phyloP scores from a whole-genome alignment of 2,113 vertebrate genomes.

The Gambusia holbrooki region DNA sequence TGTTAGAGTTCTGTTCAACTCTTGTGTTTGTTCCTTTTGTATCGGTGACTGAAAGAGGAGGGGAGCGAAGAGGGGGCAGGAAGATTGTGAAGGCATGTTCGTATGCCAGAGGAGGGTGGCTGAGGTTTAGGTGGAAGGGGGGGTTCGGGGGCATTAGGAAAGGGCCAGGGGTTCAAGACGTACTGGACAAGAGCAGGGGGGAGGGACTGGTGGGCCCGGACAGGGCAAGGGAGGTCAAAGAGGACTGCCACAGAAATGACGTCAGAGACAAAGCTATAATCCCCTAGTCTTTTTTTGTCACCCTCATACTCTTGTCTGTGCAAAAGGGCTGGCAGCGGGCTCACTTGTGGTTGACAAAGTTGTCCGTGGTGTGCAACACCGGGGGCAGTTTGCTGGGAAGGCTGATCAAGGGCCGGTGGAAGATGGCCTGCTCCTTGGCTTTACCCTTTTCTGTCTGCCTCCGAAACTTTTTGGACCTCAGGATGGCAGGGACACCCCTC shows the following conservation, averaged over 20 bases:
- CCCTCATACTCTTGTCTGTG: slow-evolving; percentile 84
- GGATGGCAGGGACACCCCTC: slow-evolving; percentile 86
- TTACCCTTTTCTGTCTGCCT: slow-evolving; percentile 86
- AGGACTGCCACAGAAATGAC: slow-evolving; percentile 85
- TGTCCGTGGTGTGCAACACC: slow-evolving; percentile 81
- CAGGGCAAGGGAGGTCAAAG: slow-evolving; percentile 77
- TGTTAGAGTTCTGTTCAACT: slow-evolving; percentile 79
- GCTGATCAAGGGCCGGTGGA: slow-evolving; percentile 87
- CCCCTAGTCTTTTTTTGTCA: slow-evolving; percentile 84
- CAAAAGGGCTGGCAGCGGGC: slow-evolving; percentile 76
- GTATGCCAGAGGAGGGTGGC: slow-evolving; percentile 70
- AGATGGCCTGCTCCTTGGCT: slow-evolving; percentile 82
- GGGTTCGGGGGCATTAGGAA: slow-evolving; percentile 44
- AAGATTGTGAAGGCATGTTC: slow-evolving; percentile 84
- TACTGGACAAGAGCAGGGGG: slow-evolving; percentile 65
- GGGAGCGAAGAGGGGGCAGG: slow-evolving; percentile 73
- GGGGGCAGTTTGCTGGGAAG: slow-evolving; percentile 87
- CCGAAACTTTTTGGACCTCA: slow-evolving; percentile 84
- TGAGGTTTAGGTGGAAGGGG: slow-evolving; percentile 19
- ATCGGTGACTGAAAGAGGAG: slow-evolving; percentile 82
- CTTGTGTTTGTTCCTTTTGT: slow-evolving; percentile 82
- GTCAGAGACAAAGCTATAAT: slow-evolving; percentile 86
- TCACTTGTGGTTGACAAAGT: slow-evolving; percentile 87
- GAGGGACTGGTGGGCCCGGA: slow-evolving; percentile 68
- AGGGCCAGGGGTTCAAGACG: slow-evolving; percentile 73